Evolutionary conservation across 2,888 invertebrate species (phyloP), one percentile per base, ranked within the genome.

Genomic region (Ptilodon capucinus): DNA sequence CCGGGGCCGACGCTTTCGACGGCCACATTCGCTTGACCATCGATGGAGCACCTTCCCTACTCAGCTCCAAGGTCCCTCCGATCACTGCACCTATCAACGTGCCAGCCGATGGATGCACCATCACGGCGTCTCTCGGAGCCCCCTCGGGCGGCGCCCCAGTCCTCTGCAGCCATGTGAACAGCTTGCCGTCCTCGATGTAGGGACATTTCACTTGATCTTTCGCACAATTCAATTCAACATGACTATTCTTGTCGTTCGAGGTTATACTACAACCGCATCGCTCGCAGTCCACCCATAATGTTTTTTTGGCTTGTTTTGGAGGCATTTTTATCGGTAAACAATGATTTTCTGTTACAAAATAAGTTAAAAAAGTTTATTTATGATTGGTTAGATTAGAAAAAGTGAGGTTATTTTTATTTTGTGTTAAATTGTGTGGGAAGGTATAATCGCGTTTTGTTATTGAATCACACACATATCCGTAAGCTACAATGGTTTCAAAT

Each of bases 221-320:
- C 2, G 39, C 68, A 74, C 95, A 95, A 68, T 91, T 86, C 28
- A 77, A 70, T 49, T 86, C 87, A 36, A 79, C 54, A 57, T 95
- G 95, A 54, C 74, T 55, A 44, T 91, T 88, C 57, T 86, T 80
- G 62, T 95, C 94, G 72, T 93, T 94, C 35, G 91, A 86, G 42
- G 91, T 79, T 70, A 95, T 74, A 54, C 79, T 89, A 40, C 90
- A 86, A 4, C 84, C 78, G 69, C 95, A 95, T 32, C 81, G 86
- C 36, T 93, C 94, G 71, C 95, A 95, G 44, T 92, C 91, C 16
- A 92, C 84, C 94, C 94, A 95, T 5, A 89, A 73, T 2, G 92
- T 86, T 51, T 90, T 91, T 71, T 93, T 94, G 45, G 80, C 82
- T 48, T 76, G 73, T 81, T 93, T 93, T 21, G 88, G 89, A 8